Base-by-base conservation (phyloP, 1,140 invertebrate genomes). In the Gryon sp. region DNA sequence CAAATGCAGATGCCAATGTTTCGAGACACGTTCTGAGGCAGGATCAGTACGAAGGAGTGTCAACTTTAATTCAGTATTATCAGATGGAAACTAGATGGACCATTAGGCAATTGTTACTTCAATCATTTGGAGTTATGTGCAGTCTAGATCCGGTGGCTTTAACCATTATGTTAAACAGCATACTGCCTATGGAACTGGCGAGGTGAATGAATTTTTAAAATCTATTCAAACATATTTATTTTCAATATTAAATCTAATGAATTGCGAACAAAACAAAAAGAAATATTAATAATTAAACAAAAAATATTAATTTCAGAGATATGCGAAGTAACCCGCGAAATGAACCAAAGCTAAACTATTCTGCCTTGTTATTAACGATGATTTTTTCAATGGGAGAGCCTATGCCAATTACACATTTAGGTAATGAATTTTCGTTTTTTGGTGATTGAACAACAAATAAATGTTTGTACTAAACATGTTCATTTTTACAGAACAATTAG, bases 41-140 rank as follows among this genome's bases (percentile, higher is more conserved):
- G 73, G 93, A 95, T 86, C 91, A 93, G 18, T 96, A 95, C 80
- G 91, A 92, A 52, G 93, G 93, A 72, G 92, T 96, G 6, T 92
- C 91, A 24, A 93, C 93, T 70, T 86, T 97, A 34, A 93, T 96
- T 43, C 92, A 96, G 74, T 97, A 96, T 90, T 97, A 97, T 87
- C 95, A 97, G 89, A 97, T 97, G 96, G 96, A 97, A 87, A 92
- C 94, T 2, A 90, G 95, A 76, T 94, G 94, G 92, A 92, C 92
- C 0, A 93, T 97, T 69, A 91, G 96, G 65, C 91, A 95, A 66
- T 87, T 95, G 0, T 89, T 98, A 24, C 88, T 97, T 43, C 90
- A 96, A 90, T 93, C 94, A 9, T 97, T 98, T 88, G 94, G 93
- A 32, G 92, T 95, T 40, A 93, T 97, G 91, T 97, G 95, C 84